These are phyloP conservation scores for Dryoscopus gambensis DNA, from an alignment of 2,113 vertebrate species.

Conservation along the genomic window DNA sequence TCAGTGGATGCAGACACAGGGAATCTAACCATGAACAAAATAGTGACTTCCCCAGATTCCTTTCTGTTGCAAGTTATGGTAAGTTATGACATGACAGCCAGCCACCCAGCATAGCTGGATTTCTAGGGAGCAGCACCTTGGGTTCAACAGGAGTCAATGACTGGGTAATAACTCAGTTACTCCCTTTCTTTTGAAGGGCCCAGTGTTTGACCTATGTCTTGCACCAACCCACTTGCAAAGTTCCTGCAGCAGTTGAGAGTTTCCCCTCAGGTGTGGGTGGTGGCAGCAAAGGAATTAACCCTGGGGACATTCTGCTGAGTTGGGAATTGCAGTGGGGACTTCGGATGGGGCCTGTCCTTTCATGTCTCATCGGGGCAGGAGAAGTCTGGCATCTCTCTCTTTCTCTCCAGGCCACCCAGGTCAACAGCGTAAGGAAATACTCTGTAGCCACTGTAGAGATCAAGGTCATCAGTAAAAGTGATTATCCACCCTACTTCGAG, in stretches of 20 bases:
- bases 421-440: conserved; percentile 78
- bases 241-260: not conserved
- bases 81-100: not conserved
- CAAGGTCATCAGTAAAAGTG: conserved; percentile 78
- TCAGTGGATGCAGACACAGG: conserved; percentile 75
- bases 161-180: rapidly evolving
- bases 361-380: not conserved
- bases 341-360: not conserved
- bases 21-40: conserved; percentile 82
- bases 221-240: not conserved
- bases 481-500: conserved; percentile 75
- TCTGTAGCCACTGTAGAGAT: conserved; percentile 74
- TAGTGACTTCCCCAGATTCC: conserved; percentile 64
- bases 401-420: conserved; percentile 76
- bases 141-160: not conserved
- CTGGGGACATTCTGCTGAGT: not conserved
- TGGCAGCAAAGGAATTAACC: not conserved
- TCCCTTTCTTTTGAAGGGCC: not conserved
- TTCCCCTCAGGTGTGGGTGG: not conserved
- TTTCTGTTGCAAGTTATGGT: conserved; percentile 82
- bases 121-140: not conserved
- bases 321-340: not conserved
- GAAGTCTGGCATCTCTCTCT: not conserved
- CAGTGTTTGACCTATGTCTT: not conserved
- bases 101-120: not conserved